A percentile compares a stretch with the other conserved stretches of the same genome.
phyloP scores from a whole-genome alignment of 2,113 vertebrate genomes.

The Gymnarchus niloticus region DNA sequence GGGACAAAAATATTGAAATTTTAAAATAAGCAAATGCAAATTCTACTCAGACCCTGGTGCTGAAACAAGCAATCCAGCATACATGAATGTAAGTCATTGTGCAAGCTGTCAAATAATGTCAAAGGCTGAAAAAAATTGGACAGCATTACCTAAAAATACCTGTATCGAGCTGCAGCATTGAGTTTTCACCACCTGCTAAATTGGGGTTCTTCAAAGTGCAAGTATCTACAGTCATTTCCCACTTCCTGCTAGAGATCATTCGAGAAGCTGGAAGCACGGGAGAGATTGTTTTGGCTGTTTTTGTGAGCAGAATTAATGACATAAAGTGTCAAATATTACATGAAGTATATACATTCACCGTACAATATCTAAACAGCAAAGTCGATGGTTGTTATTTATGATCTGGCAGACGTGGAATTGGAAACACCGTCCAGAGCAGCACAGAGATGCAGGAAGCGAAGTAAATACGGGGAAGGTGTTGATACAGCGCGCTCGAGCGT shows the following conservation, averaged over 20 bases:
- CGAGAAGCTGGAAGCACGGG: background rate
- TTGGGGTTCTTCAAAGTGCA: background rate
- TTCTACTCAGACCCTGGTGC: background rate
- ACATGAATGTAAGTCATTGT: background rate
- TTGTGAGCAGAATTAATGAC: background rate
- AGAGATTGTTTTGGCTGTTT: background rate
- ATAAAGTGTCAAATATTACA: background rate
- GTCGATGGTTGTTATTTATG: background rate
- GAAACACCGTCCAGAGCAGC: background rate
- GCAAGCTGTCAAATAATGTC: background rate
- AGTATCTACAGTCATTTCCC: background rate
- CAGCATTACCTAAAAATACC: background rate
- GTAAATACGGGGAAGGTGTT: background rate
- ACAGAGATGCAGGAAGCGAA: background rate
- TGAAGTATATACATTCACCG: background rate
- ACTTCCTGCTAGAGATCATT: background rate
- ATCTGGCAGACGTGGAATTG: background rate
- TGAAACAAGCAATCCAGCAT: background rate
- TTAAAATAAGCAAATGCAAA: background rate
- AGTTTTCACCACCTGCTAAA: background rate
- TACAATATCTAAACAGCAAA: background rate
- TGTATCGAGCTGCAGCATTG: background rate
- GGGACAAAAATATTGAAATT: background rate
- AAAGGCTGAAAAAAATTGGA: background rate
- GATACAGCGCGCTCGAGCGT: background rate